Evolutionary conservation across 2,888 invertebrate species (phyloP).

Genomic region (Cerceris rybyensis): DNA sequence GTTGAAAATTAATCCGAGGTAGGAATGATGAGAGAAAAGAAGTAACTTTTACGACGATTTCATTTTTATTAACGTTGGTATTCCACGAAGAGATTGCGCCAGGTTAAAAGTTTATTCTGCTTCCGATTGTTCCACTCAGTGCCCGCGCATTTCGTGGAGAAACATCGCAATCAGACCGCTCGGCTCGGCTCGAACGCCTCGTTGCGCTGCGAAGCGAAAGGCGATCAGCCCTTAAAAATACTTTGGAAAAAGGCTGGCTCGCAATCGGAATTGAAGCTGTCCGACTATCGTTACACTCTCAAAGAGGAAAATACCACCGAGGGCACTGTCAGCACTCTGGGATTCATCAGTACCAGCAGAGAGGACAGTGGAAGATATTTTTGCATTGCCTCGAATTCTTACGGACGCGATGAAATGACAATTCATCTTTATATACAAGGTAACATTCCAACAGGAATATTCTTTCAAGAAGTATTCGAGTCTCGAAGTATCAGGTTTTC

Average conservation of each 20-base stretch:
- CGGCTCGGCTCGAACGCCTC: conserved; percentile 78
- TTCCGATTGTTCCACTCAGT: conserved; percentile 82
- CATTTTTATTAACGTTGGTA: not conserved
- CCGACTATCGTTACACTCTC: conserved; percentile 79
- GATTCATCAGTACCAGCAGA: conserved; percentile 91
- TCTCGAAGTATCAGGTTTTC: not conserved
- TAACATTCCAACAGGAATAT: conserved; percentile 74
- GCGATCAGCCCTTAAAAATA: conserved; percentile 94
- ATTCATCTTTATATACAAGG: conserved; percentile 95
- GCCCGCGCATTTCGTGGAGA: conserved; percentile 92
- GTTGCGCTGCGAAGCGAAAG: conserved; percentile 92
- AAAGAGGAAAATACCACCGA: conserved; percentile 79
- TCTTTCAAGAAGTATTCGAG: not conserved
- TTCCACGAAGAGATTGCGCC: not conserved
- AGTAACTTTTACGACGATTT: not conserved
- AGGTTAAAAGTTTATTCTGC: not conserved
- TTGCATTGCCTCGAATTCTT: conserved; percentile 94
- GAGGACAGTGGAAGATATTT: conserved; percentile 95
- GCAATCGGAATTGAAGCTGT: conserved; percentile 75
- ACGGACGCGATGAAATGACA: conserved; percentile 95
- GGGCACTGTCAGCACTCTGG: conserved; percentile 92
- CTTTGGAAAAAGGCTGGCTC: conserved; percentile 90
- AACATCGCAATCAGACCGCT: conserved; percentile 82
- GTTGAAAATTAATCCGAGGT: no score
- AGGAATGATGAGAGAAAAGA: not conserved